Percentiles rank a stretch among this genome's conserved stretches.
phyloP scores from a whole-genome alignment of 2,888 invertebrate species.

The Ferdinandea cuprea region DNA sequence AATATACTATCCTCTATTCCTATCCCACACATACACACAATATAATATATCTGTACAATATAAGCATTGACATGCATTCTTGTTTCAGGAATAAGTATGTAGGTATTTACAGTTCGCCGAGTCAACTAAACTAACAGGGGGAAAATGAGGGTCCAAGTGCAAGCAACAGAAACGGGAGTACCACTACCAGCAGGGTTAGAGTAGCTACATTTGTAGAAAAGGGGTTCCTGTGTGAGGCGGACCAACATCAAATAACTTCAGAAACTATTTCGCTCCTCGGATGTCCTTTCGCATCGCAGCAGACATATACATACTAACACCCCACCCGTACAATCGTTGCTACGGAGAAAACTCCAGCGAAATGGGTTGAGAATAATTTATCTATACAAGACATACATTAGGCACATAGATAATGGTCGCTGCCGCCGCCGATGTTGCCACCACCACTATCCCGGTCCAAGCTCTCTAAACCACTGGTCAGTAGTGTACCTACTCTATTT shows the following conservation, averaged over 20 bases:
- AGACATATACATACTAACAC: constrained; percentile 32
- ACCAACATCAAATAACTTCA: constrained; percentile 75
- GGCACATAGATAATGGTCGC: constrained; percentile 73
- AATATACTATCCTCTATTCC: constrained; percentile 23
- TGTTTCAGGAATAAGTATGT: constrained; percentile 62
- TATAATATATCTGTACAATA: constrained; percentile 17
- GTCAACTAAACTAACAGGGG: constrained; percentile 68
- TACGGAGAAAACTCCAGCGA: constrained; percentile 46
- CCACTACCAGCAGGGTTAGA: constrained; percentile 33
- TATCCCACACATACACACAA: neutral
- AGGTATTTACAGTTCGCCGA: constrained; percentile 74
- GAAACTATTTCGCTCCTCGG: constrained; percentile 74
- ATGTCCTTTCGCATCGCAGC: constrained; percentile 70
- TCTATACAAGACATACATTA: constrained; percentile 73
- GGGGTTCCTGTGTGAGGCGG: constrained; percentile 69
- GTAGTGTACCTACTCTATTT: constrained; percentile 35
- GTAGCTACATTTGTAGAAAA: constrained; percentile 67
- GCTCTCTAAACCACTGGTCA: constrained; percentile 58
- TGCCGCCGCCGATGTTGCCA: constrained; percentile 68
- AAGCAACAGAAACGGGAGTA: constrained; percentile 10
- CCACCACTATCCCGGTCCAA: constrained; percentile 25
- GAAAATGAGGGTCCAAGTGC: constrained; percentile 65
- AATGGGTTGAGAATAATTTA: constrained; percentile 71
- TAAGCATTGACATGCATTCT: constrained; percentile 52
- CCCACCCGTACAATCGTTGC: neutral